Conservation (phyloP, 2,888 invertebrate genomes). For the Lasius fuliginosus region DNA sequence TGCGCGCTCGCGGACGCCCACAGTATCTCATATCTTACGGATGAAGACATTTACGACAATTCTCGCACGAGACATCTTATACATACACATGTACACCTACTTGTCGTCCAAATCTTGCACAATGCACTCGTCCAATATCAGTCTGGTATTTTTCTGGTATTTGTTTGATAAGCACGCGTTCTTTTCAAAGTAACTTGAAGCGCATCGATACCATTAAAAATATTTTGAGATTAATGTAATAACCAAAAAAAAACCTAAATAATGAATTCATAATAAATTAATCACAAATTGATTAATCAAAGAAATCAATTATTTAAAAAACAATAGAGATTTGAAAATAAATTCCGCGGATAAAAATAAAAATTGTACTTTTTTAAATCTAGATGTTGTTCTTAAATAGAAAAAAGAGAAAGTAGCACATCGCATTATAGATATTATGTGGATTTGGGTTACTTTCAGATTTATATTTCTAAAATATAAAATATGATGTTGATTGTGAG, state of each 20-base stretch:
- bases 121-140: conserved; percentile 71
- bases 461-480: not conserved
- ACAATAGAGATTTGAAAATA: not conserved
- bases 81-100: conserved; percentile 56
- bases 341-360: not conserved
- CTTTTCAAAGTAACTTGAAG: conserved; percentile 30
- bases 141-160: conserved; percentile 45
- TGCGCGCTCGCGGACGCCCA: conserved; percentile 80
- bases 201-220: conserved; percentile 12
- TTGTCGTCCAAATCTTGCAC: conserved; percentile 71
- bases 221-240: not conserved
- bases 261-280: not conserved
- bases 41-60: conserved; percentile 86
- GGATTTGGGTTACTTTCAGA: not conserved
- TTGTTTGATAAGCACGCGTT: not conserved
- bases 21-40: conserved; percentile 85
- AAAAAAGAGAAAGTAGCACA: not conserved
- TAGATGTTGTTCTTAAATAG: not conserved
- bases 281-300: not conserved
- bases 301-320: not conserved
- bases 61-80: conserved; percentile 78
- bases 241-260: not conserved
- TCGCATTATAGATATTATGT: not conserved
- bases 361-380: not conserved
- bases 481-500: not conserved